Percentiles rank a stretch among this genome's conserved stretches.
phyloP scores from a whole-genome alignment of 2,113 vertebrate species.

The Eurystomus gularis region DNA sequence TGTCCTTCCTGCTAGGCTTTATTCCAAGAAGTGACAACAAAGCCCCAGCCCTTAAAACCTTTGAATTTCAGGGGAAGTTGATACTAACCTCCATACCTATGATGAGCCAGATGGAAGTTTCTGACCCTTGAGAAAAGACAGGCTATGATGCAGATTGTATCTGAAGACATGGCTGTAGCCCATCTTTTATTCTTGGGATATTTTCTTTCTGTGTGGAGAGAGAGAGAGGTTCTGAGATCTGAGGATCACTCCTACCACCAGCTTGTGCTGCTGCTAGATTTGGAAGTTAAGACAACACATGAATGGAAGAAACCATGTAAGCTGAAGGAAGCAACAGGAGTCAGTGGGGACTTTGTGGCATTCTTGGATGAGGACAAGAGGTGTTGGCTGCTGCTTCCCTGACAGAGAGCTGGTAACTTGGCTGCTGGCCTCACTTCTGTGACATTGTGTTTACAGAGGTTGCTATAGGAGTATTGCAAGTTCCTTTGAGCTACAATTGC shows the following conservation, averaged over 20 bases:
- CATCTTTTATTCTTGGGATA: not conserved
- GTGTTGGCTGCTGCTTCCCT: not conserved
- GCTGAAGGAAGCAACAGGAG: not conserved
- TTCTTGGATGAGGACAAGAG: constrained; percentile 23
- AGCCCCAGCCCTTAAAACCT: not conserved
- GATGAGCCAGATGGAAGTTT: not conserved
- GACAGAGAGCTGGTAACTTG: constrained; percentile 5
- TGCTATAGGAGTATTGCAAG: constrained; percentile 14
- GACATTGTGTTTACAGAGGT: constrained; percentile 18
- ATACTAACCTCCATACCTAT: not conserved
- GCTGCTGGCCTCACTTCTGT: not conserved
- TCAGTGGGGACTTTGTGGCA: not conserved
- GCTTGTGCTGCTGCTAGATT: not conserved
- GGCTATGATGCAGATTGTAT: not conserved
- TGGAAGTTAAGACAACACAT: not conserved
- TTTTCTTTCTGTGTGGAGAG: not conserved
- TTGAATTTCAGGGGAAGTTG: not conserved
- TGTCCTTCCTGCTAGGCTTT: not conserved
- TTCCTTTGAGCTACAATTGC: not conserved
- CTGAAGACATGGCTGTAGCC: not conserved
- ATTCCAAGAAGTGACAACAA: not conserved
- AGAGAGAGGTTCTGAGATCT: not conserved
- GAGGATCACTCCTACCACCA: not conserved
- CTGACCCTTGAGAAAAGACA: not conserved
- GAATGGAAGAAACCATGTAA: constrained; percentile 28